These are phyloP conservation scores for Panulirus ornatus DNA, from an alignment of 1,140 invertebrate genomes.

Conservation along the genomic window DNA sequence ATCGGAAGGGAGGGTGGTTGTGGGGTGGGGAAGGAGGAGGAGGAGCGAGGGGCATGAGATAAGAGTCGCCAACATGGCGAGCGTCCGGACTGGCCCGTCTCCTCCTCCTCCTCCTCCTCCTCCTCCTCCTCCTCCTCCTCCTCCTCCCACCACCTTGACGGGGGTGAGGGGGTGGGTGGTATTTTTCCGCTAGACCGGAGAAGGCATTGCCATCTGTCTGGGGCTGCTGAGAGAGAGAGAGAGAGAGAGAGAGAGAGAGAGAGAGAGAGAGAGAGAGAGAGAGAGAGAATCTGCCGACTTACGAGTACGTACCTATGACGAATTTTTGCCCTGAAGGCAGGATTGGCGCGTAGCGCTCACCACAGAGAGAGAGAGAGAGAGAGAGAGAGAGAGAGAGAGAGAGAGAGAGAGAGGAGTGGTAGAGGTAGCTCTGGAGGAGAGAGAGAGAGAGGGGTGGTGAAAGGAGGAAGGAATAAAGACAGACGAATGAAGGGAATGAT, in stretches of 20 bases:
- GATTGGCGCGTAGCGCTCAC: neutral
- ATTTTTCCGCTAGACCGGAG: too few relatives aligned
- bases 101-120: too few relatives aligned
- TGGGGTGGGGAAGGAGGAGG: neutral
- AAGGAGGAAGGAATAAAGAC: too few relatives aligned
- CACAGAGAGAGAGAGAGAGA: neutral
- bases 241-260: slow-evolving; percentile 2
- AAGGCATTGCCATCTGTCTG: too few relatives aligned
- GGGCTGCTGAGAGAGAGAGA: neutral
- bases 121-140: too few relatives aligned
- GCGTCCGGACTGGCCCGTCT: neutral
- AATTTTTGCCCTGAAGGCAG: neutral
- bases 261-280: slow-evolving; percentile 6
- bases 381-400: neutral
- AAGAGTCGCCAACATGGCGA: neutral
- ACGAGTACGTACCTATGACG: neutral
- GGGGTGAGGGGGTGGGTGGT: too few relatives aligned
- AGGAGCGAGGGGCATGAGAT: neutral
- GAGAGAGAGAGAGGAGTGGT: neutral
- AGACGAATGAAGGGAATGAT: too few relatives aligned
- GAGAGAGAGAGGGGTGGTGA: neutral
- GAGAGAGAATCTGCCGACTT: neutral
- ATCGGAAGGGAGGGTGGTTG: neutral
- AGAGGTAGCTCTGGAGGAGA: too few relatives aligned
- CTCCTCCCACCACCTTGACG: too few relatives aligned